These are phyloP conservation scores for Helicolenus hilgendorfi DNA, from an alignment of 2,797 vertebrate genomes.

Conservation along the genomic window DNA sequence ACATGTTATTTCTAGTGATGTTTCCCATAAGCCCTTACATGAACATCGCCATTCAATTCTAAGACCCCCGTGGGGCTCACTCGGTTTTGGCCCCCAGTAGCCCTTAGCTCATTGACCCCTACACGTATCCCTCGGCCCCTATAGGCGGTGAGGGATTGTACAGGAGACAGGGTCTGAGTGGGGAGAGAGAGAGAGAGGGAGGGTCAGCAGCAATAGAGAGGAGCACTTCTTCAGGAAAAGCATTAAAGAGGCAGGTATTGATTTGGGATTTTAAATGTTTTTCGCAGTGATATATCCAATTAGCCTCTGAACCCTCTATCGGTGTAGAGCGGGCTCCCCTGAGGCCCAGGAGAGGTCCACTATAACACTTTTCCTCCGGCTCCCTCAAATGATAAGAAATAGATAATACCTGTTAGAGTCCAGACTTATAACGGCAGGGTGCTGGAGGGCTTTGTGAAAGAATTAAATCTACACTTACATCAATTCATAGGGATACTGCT, in stretches of 20 bases:
- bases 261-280: constrained; percentile 92
- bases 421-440: constrained; percentile 29
- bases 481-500: constrained; percentile 11
- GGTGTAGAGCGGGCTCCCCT: constrained; percentile 75
- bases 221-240: constrained; percentile 88
- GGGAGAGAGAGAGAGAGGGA: constrained; percentile 12
- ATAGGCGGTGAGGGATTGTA: constrained; percentile 80
- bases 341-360: constrained; percentile 67
- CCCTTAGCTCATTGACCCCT: constrained; percentile 80
- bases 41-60: constrained; percentile 78
- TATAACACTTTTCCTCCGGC: constrained; percentile 67
- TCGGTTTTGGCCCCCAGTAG: constrained; percentile 69
- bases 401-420: constrained; percentile 80
- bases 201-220: constrained; percentile 78
- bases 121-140: constrained; percentile 71
- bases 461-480: constrained; percentile 18
- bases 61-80: constrained; percentile 77
- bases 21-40: constrained; percentile 65
- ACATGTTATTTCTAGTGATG: constrained; percentile 56
- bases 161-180: constrained; percentile 61
- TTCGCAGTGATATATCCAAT: constrained; percentile 91
- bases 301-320: constrained; percentile 91
- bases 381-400: constrained; percentile 74
- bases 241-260: constrained; percentile 91
- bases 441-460: constrained; percentile 24